Conservation (phyloP, 2,113 vertebrate genomes). For the Grus americana region DNA sequence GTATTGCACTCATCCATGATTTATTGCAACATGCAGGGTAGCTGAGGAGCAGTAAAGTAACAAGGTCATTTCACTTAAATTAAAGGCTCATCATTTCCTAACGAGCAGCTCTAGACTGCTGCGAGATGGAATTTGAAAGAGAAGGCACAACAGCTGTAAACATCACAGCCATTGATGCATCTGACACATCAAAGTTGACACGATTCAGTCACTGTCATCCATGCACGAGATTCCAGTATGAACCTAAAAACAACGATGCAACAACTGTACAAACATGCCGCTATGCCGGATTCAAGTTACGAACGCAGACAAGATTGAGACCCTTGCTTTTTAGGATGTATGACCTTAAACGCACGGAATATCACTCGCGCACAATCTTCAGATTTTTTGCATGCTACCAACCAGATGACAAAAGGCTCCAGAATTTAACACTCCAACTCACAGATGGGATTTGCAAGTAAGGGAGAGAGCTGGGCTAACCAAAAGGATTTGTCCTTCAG, state of each 20-base stretch:
- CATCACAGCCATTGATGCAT: conserved; percentile 45
- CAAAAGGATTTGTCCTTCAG: conserved; percentile 17
- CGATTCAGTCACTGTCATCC: conserved; percentile 48
- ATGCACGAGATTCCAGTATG: conserved; percentile 56
- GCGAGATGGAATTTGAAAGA: conserved; percentile 48
- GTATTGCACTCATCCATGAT: neutral
- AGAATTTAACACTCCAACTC: neutral
- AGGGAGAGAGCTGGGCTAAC: neutral
- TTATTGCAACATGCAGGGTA: neutral
- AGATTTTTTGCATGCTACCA: neutral
- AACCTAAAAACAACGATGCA: conserved; percentile 67
- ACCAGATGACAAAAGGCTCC: conserved; percentile 4
- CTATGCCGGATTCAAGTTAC: neutral
- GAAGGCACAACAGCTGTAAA: conserved; percentile 72
- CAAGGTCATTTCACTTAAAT: conserved; percentile 59
- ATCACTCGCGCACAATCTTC: neutral
- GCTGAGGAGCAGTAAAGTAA: neutral
- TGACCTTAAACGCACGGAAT: neutral
- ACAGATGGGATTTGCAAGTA: neutral
- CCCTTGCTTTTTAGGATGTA: neutral
- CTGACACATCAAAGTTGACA: conserved; percentile 64
- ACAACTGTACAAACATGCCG: conserved; percentile 71
- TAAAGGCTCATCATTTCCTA: conserved; percentile 14
- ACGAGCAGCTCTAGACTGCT: conserved; percentile 30
- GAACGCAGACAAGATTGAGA: neutral